Evolutionary conservation across 1,140 invertebrate species (phyloP), one percentile per base, ranked within the genome.

Genomic region (Solenopsis fugax): DNA sequence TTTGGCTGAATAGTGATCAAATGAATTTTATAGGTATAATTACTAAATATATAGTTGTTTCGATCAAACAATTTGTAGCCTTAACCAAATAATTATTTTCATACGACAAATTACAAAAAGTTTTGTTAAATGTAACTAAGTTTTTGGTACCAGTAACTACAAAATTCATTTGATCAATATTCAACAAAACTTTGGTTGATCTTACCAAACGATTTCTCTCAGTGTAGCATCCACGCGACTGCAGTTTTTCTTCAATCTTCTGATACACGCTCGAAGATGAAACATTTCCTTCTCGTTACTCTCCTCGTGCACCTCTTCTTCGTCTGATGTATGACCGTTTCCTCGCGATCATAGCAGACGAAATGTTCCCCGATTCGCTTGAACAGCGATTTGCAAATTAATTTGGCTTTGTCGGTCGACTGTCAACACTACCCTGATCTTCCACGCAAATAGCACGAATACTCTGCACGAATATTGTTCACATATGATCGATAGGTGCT

Each of bases 141-240:
- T n/a, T n/a, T n/a, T n/a, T n/a, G n/a, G n/a, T n/a, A n/a, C n/a
- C n/a, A n/a, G n/a, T n/a, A n/a, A n/a, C n/a, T n/a, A n/a, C n/a
- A n/a, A n/a, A n/a, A n/a, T n/a, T n/a, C n/a, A n/a, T n/a, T n/a
- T n/a, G n/a, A n/a, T n/a, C n/a, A n/a, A n/a, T n/a, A n/a, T n/a
- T n/a, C n/a, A n/a, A n/a, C n/a, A n/a, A n/a, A n/a, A n/a, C n/a
- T n/a, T n/a, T n/a, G n/a, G n/a, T n/a, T n/a, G n/a, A n/a, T n/a
- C n/a, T n/a, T n/a, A n/a, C n/a, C n/a, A n/a, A n/a, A n/a, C n/a
- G n/a, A n/a, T n/a, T n/a, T n/a, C n/a, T n/a, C n/a, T n/a, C n/a
- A n/a, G n/a, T n/a, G n/a, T 92, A 94, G 85, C 93, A 94, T 94
- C 93, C 93, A 92, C 88, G 92, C 88, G 92, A 92, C 92, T 94